Evolutionary conservation across 1,140 invertebrate genomes (phyloP), one percentile per base, ranked within the genome.

Genomic region (Gonatopus flavifemur): DNA sequence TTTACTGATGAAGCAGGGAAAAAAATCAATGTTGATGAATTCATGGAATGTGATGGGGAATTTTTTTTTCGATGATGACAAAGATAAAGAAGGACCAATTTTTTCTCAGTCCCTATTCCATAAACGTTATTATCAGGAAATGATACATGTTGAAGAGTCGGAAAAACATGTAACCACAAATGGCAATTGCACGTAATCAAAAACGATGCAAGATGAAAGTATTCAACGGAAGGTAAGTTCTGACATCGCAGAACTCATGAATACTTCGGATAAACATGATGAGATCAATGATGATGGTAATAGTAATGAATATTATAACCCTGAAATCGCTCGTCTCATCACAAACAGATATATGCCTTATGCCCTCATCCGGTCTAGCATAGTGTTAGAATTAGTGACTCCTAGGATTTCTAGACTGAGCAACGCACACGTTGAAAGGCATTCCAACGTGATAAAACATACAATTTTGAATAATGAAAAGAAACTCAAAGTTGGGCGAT

Each of bases 401-500:
- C 41, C 20, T 21, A 52, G 15, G 6, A 22, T 52, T n/a, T 24
- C 42, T 12, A 37, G 50, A 46, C 24, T 52, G 16, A 52, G 50
- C 31, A 52, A 52, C 25, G 50, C 50, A 30, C 45, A 52, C 30
- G 33, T 28, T 10, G 49, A 52, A 38, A 52, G 49, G 28, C 30
- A 38, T 25, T 45, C 39, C 22, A 39, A 40, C 13, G 35, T 46
- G 13, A 10, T 46, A 13, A 52, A 52, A 25, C 28, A 46, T 12
- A 18, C 13, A 40, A 40, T 32, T 31, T 21, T 45, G 32, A 15
- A 45, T 16, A 20, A 32, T 20, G 28, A 45, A 3, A 32, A 32
- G 32, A 45, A 45, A 8, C 32, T 45, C 16, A 45, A 32, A 19
- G 24, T 45, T 33, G 43, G 43, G 12, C 43, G 32, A 10, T 45